Percentiles rank a stretch among this genome's conserved stretches.
These are phyloP conservation scores for Poecilia latipinna DNA, from an alignment of 2,113 vertebrate species.

Conservation along the genomic window DNA sequence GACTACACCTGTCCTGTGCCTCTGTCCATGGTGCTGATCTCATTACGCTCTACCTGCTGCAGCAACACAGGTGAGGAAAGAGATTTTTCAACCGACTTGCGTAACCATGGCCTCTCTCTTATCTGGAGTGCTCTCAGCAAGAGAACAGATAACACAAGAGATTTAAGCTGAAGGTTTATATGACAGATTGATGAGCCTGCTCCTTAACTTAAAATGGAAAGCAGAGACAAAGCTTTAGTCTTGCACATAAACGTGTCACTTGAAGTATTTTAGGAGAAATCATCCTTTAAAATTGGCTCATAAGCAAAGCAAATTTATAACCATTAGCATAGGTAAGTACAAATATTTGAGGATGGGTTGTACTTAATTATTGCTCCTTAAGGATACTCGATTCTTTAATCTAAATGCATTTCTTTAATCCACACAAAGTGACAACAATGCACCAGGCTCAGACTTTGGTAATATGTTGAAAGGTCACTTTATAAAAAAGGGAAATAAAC, in stretches of 20 bases:
- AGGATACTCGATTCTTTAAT: no score
- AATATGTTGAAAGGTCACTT: no score
- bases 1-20: slow-evolving; percentile 43
- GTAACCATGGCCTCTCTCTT: background rate
- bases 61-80: slow-evolving; percentile 19
- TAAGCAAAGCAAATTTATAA: background rate
- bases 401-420: no score
- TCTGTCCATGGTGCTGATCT: slow-evolving; percentile 75
- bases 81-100: background rate
- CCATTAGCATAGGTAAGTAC: background rate
- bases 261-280: background rate
- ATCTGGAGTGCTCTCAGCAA: background rate
- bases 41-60: slow-evolving; percentile 18
- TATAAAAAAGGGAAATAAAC: no score
- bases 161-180: background rate
- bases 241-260: background rate
- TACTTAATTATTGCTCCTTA: background rate
- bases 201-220: background rate
- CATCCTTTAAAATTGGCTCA: background rate
- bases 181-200: background rate
- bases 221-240: background rate
- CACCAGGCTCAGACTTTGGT: no score
- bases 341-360: background rate
- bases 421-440: no score
- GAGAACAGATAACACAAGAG: background rate